Conservation (phyloP, 2,888 invertebrate genomes). For the Protodeltote pygarga region DNA sequence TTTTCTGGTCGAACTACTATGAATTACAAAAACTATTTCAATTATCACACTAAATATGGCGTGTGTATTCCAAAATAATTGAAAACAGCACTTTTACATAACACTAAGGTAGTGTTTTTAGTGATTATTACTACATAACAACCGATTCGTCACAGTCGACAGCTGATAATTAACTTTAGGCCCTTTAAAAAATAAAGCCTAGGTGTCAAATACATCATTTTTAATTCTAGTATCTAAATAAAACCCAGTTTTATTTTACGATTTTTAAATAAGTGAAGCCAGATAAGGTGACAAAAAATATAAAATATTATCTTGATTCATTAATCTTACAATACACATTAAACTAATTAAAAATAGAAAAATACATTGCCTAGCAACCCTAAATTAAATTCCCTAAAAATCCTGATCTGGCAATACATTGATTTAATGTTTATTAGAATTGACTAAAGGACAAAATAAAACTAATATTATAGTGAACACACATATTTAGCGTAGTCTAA, state of each 20-base stretch:
- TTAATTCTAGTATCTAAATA: no score
- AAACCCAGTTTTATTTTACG: no score
- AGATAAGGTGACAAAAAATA: neutral
- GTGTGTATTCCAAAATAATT: slow-evolving; percentile 27
- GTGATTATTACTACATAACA: slow-evolving; percentile 24
- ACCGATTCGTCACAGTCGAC: slow-evolving; percentile 22
- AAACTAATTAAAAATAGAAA: neutral
- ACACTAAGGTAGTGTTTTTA: slow-evolving; percentile 16
- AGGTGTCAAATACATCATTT: neutral
- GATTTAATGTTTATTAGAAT: slow-evolving; percentile 26
- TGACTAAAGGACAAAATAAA: slow-evolving; percentile 34
- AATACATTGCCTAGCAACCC: slow-evolving; percentile 2
- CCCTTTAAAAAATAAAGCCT: slow-evolving; percentile 12
- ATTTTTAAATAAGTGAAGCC: no score
- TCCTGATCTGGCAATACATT: slow-evolving; percentile 11
- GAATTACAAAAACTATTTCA: slow-evolving; percentile 23
- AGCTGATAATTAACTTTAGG: slow-evolving; percentile 11
- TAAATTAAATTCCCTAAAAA: slow-evolving; percentile 2
- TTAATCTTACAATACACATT: slow-evolving; percentile 6
- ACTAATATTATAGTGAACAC: slow-evolving; percentile 44
- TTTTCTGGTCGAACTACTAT: slow-evolving; percentile 24
- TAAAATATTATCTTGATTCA: neutral
- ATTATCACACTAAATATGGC: slow-evolving; percentile 41
- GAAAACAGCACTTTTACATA: slow-evolving; percentile 37
- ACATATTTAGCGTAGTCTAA: slow-evolving; percentile 42